Conservation (phyloP, 2,797 vertebrate genomes). For the Chrysocyon brachyurus region DNA sequence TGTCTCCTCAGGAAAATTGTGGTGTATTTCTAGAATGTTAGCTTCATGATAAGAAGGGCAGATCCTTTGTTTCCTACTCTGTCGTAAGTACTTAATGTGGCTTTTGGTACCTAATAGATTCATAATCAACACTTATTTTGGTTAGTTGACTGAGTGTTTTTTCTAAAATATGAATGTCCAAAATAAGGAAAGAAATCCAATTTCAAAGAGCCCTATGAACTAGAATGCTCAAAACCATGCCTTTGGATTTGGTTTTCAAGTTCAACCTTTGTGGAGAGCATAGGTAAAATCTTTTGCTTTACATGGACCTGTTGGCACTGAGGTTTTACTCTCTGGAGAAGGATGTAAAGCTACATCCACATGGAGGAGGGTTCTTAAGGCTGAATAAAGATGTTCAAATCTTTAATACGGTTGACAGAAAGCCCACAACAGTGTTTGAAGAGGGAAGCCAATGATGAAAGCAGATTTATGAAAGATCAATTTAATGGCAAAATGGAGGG, state of each 20-base stretch:
- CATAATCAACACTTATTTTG: neutral
- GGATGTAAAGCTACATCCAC: too few species aligned
- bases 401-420: neutral
- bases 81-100: neutral
- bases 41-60: neutral
- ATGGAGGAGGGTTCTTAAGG: neutral
- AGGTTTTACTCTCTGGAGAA: neutral
- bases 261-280: neutral
- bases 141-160: neutral
- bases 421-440: neutral
- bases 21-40: neutral
- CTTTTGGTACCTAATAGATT: neutral
- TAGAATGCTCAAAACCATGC: neutral
- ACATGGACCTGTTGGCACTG: neutral
- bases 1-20: neutral
- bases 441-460: neutral
- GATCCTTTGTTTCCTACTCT: neutral
- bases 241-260: neutral
- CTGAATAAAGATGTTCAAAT: neutral
- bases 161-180: neutral
- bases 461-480: neutral
- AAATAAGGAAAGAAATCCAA: neutral
- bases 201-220: neutral
- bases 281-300: neutral
- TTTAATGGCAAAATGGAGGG: neutral